These are phyloP conservation scores for Euwallacea fornicatus DNA, from an alignment of 1,140 invertebrate species.

Conservation along the genomic window DNA sequence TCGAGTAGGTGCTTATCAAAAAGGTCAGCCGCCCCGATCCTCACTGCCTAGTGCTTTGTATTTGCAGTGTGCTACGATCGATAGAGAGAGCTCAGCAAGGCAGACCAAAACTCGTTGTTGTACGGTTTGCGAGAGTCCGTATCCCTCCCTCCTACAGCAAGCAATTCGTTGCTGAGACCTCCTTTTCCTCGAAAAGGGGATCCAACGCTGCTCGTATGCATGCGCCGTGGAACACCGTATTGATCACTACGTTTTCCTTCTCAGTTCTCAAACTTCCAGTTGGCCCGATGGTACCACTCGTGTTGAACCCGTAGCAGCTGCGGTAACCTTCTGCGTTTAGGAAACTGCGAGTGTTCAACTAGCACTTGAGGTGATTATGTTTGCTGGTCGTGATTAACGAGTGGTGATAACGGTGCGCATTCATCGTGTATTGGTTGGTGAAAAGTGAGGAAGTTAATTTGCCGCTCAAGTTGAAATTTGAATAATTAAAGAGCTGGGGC, in stretches of 20 bases:
- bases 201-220: constrained; percentile 29
- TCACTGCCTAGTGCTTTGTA: constrained; percentile 28
- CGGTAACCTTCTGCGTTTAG: no score
- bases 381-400: neutral
- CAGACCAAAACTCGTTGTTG: constrained; percentile 11
- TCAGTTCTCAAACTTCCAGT: constrained; percentile 27
- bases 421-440: no score
- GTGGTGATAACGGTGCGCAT: neutral
- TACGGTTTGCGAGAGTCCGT: neutral
- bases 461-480: no score
- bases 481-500: no score
- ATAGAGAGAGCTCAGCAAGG: constrained; percentile 33
- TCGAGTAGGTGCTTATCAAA: constrained; percentile 40
- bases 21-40: constrained; percentile 34
- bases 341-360: neutral
- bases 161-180: constrained; percentile 22
- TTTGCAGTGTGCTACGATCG: constrained; percentile 29
- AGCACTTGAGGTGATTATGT: neutral
- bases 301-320: constrained; percentile 7
- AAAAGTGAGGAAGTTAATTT: no score
- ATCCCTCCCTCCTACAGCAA: constrained; percentile 9
- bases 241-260: constrained; percentile 29
- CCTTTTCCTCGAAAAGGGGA: constrained; percentile 34
- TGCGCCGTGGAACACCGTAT: constrained; percentile 34
- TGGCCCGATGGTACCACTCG: constrained; percentile 33